Evolutionary conservation across 1,140 invertebrate species (phyloP).

Genomic region (Aphelenchoides avenae): DNA sequence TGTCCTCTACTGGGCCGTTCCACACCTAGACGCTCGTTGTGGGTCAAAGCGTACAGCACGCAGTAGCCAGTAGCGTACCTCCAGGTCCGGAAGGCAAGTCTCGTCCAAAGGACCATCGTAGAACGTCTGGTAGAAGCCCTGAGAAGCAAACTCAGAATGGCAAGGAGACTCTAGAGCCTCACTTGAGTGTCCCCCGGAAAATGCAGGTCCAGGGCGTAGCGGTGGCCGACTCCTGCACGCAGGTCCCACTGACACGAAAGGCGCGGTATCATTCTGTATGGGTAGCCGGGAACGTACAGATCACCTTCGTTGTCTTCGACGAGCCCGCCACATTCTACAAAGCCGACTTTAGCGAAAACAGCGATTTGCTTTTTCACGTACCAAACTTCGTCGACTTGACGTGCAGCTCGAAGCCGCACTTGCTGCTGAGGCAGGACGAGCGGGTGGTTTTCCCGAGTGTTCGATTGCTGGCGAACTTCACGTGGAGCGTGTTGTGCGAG

Average conservation of each 20-base stretch:
- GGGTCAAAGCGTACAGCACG: too few species aligned
- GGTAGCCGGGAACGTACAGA: slow-evolving; percentile 46
- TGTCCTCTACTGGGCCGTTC: slow-evolving; percentile 25
- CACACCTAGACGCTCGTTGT: too few species aligned
- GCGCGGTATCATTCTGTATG: slow-evolving; percentile 31
- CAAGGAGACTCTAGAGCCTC: not conserved
- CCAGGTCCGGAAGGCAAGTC: slow-evolving; percentile 21
- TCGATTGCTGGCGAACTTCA: slow-evolving; percentile 24
- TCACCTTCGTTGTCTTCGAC: slow-evolving; percentile 42
- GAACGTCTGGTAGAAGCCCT: too few species aligned
- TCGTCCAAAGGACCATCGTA: too few species aligned
- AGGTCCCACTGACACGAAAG: slow-evolving; percentile 47
- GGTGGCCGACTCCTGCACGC: slow-evolving; percentile 42
- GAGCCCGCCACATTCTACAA: slow-evolving; percentile 45
- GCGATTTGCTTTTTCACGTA: too few species aligned
- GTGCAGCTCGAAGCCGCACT: slow-evolving; percentile 49
- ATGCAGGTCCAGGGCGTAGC: slow-evolving; percentile 50
- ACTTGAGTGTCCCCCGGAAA: slow-evolving; percentile 35
- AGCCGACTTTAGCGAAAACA: too few species aligned
- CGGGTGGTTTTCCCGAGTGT: too few species aligned
- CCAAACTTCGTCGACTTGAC: slow-evolving; percentile 18
- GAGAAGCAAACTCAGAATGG: not conserved
- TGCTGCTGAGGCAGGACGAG: too few species aligned
- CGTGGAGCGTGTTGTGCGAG: slow-evolving; percentile 14
- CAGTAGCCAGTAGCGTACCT: slow-evolving; percentile 1